Base-by-base conservation (phyloP, 2,797 vertebrate genomes). In the Anas capensis region DNA sequence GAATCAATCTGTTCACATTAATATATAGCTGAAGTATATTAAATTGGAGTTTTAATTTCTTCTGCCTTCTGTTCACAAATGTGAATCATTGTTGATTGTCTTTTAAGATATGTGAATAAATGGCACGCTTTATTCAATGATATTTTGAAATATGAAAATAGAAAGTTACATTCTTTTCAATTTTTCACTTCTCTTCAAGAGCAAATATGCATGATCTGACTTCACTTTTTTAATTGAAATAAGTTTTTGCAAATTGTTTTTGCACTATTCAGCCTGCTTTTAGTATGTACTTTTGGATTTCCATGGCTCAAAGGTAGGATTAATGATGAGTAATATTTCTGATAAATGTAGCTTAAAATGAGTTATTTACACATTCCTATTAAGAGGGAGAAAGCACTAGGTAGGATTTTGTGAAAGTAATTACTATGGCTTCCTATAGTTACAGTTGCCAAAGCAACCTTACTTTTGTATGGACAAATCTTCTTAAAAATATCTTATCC, bases 381-480 rank as follows among this genome's bases (percentile, higher is more conserved):
- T 89, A 94, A 40, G 27, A 60, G 12, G 21, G 26, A 89, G 65
- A 95, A 82, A 93, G 65, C 48, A 56, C 56, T 71, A 88, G 64
- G 58, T 85, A 80, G 56, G 84, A 91, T 97, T 95, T 96, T 96
- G 81, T 95, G 73, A 70, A 73, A 89, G 76, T 88, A 94, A 96
- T 96, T 93, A 90, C 62, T 93, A 40, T 73, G 82, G 54, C 64
- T 96, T 97, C 95, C 89, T 95, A 49, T 86, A 86, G 73, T 83
- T 81, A 79, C 64, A 76, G 93, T 97, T 96, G 42, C 95, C 96
- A 92, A 92, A 95, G 90, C 93, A 97, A 96, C 95, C 70, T 94
- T 48, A 80, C 40, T 95, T 94, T 85, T 88, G 49, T 90, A 70
- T 87, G 73, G 78, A 76, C 65, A 78, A 60, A 65, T 85, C 81